A percentile compares a stretch with the other conserved stretches of the same genome.
Evolutionary conservation across 2,888 invertebrate species (phyloP).

Genomic region (Neoitamus cyanurus): DNA sequence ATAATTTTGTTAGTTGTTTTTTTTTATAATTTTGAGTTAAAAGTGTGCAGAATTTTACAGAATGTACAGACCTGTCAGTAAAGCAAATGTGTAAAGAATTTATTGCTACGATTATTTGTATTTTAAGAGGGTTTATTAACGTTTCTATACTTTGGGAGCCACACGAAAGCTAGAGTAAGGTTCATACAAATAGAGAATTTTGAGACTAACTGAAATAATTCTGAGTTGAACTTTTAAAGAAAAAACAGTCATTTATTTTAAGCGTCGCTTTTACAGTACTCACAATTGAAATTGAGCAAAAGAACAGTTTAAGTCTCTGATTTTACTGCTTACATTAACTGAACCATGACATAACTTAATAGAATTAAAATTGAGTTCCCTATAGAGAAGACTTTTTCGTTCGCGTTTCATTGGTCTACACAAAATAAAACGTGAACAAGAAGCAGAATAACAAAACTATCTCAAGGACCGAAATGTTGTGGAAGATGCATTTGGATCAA

Average conservation of each 20-base stretch:
- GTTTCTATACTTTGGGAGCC: too few relatives aligned
- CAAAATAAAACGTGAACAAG: not conserved
- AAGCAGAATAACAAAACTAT: not conserved
- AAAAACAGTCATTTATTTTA: not conserved
- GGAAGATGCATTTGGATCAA: too few relatives aligned
- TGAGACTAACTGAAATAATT: too few relatives aligned
- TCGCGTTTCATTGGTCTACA: not conserved
- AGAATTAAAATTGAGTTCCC: not conserved
- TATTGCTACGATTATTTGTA: not conserved
- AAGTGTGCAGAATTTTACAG: slow-evolving; percentile 2
- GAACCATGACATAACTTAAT: not conserved
- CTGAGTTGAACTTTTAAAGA: not conserved
- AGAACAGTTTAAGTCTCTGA: not conserved
- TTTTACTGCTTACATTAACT: not conserved
- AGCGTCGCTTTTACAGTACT: not conserved
- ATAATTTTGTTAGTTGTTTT: not conserved
- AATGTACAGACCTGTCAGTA: not conserved
- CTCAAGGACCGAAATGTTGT: too few relatives aligned
- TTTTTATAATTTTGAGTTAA: slow-evolving; percentile 16
- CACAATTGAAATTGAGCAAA: not conserved
- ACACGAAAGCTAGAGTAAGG: too few relatives aligned
- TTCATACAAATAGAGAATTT: too few relatives aligned
- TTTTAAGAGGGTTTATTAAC: too few relatives aligned
- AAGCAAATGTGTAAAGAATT: not conserved
- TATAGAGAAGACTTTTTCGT: not conserved